Conservation (phyloP, 2,797 vertebrate genomes). For the Gymnoscopelus braueri region DNA sequence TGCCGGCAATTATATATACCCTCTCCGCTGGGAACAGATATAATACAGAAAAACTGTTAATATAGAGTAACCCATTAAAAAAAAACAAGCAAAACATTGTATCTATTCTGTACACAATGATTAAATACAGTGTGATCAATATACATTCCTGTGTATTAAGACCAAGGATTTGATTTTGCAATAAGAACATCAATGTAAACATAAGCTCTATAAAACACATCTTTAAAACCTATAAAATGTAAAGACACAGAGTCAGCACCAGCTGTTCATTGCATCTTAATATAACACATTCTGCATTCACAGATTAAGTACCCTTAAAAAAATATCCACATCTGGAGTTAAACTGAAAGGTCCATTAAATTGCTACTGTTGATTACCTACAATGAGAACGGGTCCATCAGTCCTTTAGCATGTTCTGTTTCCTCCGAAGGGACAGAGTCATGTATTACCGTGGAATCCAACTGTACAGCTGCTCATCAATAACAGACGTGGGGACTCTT, state of each 20-base stretch:
- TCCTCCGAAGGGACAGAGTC: constrained; percentile 37
- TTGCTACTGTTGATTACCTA: constrained; percentile 44
- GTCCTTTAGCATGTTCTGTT: constrained; percentile 36
- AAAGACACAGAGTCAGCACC: constrained; percentile 73
- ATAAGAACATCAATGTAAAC: constrained; percentile 72
- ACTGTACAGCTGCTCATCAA: constrained; percentile 53
- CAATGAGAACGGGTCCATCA: constrained; percentile 21
- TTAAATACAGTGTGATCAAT: constrained; percentile 82
- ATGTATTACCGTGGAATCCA: constrained; percentile 43
- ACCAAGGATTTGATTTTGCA: constrained; percentile 61
- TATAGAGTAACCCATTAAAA: constrained; percentile 55
- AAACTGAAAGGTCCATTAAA: constrained; percentile 35
- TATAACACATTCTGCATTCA: constrained; percentile 64
- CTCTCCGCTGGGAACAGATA: background rate
- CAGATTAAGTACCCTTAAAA: constrained; percentile 55
- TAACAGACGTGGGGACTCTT: constrained; percentile 54
- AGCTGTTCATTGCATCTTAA: constrained; percentile 73
- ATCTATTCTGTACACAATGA: constrained; percentile 78
- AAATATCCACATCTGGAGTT: constrained; percentile 52
- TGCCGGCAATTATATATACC: too few species aligned
- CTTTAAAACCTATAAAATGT: constrained; percentile 45
- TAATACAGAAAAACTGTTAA: constrained; percentile 41
- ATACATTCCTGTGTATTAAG: constrained; percentile 80
- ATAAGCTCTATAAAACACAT: constrained; percentile 59
- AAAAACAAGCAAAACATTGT: constrained; percentile 60